phyloP scores from a whole-genome alignment of 2,888 invertebrate genomes.

The Xanthorhoe spadicearia region DNA sequence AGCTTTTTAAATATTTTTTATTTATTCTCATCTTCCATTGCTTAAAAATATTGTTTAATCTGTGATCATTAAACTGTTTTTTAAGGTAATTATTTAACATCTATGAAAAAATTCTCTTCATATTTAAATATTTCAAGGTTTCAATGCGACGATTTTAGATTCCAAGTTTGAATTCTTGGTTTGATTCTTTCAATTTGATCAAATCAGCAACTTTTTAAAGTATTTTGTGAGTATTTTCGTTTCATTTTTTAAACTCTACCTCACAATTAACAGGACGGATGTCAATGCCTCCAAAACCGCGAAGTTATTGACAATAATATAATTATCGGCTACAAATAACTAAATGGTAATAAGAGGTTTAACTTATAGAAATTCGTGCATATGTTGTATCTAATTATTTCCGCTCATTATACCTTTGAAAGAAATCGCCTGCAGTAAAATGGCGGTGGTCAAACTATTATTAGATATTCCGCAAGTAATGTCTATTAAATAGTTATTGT shows the following conservation, averaged over 20 bases:
- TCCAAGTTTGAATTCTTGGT: not conserved
- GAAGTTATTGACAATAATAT: not conserved
- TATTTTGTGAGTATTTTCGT: no score
- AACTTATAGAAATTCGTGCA: not conserved
- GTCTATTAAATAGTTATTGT: slow-evolving; percentile 36
- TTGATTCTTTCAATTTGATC: not conserved
- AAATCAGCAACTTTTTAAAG: not conserved
- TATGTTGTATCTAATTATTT: slow-evolving; percentile 1
- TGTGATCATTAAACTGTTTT: no score
- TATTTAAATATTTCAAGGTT: no score
- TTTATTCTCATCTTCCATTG: no score
- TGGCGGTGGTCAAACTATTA: slow-evolving; percentile 2
- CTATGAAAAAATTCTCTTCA: no score
- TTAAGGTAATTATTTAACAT: no score
- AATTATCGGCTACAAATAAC: not conserved
- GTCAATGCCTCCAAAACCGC: not conserved
- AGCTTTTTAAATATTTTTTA: not conserved
- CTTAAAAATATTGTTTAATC: no score
- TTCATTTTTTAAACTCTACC: not conserved
- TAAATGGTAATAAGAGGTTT: not conserved
- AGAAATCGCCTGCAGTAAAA: slow-evolving; percentile 2
- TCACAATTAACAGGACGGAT: not conserved
- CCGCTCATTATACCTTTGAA: not conserved
- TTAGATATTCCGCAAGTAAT: slow-evolving; percentile 30
- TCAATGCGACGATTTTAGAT: no score